Conservation (phyloP, 1,140 invertebrate species). For the Tetragonula clypearis region DNA sequence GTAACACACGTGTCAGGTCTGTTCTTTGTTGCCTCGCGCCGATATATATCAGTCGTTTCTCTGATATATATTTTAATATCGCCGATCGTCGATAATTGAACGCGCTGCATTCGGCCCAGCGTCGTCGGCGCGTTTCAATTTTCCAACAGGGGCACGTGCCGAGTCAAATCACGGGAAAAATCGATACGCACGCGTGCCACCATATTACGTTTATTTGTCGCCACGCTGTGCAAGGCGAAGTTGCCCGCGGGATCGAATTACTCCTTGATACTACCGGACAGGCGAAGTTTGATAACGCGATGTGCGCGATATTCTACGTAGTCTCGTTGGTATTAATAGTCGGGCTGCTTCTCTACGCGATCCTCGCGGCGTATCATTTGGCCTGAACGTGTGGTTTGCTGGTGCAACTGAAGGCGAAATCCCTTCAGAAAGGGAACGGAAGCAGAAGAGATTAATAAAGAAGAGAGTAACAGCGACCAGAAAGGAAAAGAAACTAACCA, state of each 20-base stretch:
- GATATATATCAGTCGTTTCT: conserved; percentile 3
- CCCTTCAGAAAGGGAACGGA: background rate
- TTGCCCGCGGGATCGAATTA: background rate
- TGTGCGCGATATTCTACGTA: conserved; percentile 54
- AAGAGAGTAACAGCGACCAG: accelerated
- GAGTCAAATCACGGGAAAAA: background rate
- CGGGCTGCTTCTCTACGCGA: conserved; percentile 40
- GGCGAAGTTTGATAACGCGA: background rate
- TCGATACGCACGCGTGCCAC: background rate
- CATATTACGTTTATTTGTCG: background rate
- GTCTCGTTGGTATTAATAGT: conserved; percentile 38
- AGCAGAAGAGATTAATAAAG: background rate
- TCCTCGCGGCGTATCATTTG: conserved; percentile 37
- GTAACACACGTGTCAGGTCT: background rate
- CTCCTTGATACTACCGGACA: background rate
- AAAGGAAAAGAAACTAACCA: background rate
- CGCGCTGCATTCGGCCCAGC: no score
- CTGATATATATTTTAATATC: conserved; percentile 10
- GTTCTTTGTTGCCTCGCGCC: no score
- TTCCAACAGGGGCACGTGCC: background rate
- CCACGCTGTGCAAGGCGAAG: background rate
- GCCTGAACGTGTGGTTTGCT: conserved; percentile 11
- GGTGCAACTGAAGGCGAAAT: background rate
- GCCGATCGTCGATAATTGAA: background rate
- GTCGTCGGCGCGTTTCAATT: background rate